Percentiles rank a stretch among this genome's conserved stretches.
Conservation (phyloP, 2,113 vertebrate genomes). For the Leucopsar rothschildi region DNA sequence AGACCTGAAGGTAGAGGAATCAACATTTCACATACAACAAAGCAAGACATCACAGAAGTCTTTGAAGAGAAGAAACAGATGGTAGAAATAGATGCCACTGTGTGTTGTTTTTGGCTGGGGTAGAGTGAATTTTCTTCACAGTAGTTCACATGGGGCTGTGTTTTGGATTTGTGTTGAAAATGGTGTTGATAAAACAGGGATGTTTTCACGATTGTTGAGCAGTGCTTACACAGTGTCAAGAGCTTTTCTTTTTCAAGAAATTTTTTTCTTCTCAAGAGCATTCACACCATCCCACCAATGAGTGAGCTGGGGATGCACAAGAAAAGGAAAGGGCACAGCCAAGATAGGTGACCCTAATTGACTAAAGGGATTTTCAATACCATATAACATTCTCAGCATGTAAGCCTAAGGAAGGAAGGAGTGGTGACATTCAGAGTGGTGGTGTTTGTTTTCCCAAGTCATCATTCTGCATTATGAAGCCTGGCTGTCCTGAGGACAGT, state of each 20-base stretch:
- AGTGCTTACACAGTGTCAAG: not conserved
- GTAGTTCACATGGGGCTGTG: not conserved
- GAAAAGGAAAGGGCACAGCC: not conserved
- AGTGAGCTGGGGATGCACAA: not conserved
- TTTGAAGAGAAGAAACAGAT: not conserved
- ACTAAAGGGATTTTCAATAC: not conserved
- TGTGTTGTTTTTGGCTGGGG: not conserved
- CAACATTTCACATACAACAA: not conserved
- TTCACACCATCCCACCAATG: not conserved
- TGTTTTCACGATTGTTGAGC: not conserved
- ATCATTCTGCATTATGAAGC: not conserved
- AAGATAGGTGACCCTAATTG: not conserved
- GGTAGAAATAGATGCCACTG: not conserved
- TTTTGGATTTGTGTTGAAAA: not conserved
- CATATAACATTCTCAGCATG: not conserved
- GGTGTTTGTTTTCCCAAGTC: not conserved
- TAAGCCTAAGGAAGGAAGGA: not conserved
- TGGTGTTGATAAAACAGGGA: not conserved
- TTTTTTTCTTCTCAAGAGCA: not conserved
- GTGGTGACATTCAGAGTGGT: not conserved
- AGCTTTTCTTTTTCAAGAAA: not conserved
- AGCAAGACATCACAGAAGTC: not conserved
- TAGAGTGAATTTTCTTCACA: not conserved
- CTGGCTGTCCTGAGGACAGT: not conserved
- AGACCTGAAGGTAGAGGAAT: not conserved